Evolutionary conservation across 1,140 invertebrate genomes (phyloP).

Genomic region (Drosophila persimilis): DNA sequence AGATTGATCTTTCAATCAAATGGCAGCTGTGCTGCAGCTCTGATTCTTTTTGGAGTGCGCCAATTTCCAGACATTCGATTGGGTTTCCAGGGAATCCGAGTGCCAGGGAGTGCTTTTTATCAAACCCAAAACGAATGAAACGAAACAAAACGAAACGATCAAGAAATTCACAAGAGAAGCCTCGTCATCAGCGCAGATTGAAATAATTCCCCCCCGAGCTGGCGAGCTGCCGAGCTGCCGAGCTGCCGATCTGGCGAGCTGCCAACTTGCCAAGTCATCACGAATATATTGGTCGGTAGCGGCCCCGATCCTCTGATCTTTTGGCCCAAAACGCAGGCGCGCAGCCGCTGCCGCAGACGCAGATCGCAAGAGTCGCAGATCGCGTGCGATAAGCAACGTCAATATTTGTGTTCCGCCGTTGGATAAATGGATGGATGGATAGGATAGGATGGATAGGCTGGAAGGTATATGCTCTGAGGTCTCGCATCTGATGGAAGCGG

Average conservation of each 20-base stretch:
- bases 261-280: slow-evolving; percentile 69
- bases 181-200: slow-evolving; percentile 74
- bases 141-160: slow-evolving; percentile 6
- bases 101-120: slow-evolving; percentile 58
- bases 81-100: slow-evolving; percentile 1
- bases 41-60: slow-evolving; percentile 48
- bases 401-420: slow-evolving; percentile 70
- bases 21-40: slow-evolving; percentile 31
- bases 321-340: neutral
- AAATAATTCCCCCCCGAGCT: slow-evolving; percentile 55
- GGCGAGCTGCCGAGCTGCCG: no score
- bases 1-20: slow-evolving; percentile 67
- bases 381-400: slow-evolving; percentile 81
- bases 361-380: slow-evolving; percentile 38
- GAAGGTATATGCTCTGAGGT: neutral
- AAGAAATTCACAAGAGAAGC: slow-evolving; percentile 46
- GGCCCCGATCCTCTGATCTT: slow-evolving; percentile 38
- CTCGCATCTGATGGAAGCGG: slow-evolving; percentile 8
- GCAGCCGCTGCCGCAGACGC: no score
- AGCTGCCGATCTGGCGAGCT: slow-evolving; percentile 12
- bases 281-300: slow-evolving; percentile 17
- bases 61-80: slow-evolving; percentile 57
- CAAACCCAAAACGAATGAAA: slow-evolving; percentile 19
- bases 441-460: slow-evolving; percentile 5
- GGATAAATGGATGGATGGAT: slow-evolving; percentile 5